Base-by-base conservation (phyloP, 1,140 invertebrate genomes). In the Leptinotarsa lineolata region DNA sequence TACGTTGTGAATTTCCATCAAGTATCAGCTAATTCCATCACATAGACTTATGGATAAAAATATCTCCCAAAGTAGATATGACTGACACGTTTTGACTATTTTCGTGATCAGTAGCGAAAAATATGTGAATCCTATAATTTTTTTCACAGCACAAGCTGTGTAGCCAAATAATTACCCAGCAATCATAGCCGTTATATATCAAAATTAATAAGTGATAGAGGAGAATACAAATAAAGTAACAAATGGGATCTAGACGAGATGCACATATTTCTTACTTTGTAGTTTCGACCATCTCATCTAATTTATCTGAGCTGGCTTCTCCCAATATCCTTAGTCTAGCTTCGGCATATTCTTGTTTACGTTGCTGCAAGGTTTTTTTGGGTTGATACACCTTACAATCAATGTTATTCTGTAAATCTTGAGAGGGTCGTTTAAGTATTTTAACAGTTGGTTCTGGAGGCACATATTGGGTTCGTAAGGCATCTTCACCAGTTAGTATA, bases 291-390 rank as follows among this genome's bases (percentile, higher is more conserved):
- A 4, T 54, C 83, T 88, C 85, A 82, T 88, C 87, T 75, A 84
- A 82, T 83, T 94, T 92, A 80, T 94, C 92, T 3, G 91, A 91
- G 84, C 92, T 92, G 66, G 93, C 92, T 84, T 93, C 91, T 15
- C 94, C 94, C 75, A 95, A 84, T 81, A 96, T 95, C 78, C 94
- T 87, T 70, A 93, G 87, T 70, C 94, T 88, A 22, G 94, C 94
- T 84, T 95, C 90, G 2, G 94, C 94, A 84, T 96, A 96, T 82
- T 95, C 94, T 80, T 93, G 92, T 85, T 95, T 93, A 79, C 94
- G 88, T 88, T 94, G 94, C 86, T 95, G 91, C 12, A 95, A 85
- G 63, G 93, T 94, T 85, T 95, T 95, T 58, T 93, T 91, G 48
- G 93, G 94, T 81, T 93, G 90, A 75, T 88, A 87, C 63, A 89